These are phyloP conservation scores for Craniophora ligustri DNA, from an alignment of 2,888 invertebrate genomes.

Conservation along the genomic window DNA sequence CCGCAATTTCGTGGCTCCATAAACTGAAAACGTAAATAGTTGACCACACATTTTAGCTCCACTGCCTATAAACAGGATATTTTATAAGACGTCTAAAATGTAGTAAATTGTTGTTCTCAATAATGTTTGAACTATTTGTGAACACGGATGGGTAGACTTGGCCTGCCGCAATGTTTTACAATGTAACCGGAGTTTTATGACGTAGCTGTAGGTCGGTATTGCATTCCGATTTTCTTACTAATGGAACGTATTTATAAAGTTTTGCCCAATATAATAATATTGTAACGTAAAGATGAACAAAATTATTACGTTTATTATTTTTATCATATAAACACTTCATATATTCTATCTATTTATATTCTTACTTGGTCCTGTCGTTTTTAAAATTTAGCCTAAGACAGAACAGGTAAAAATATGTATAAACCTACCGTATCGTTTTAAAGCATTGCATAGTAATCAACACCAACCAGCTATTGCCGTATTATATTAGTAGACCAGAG, in stretches of 20 bases:
- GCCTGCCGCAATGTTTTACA: slow-evolving; percentile 24
- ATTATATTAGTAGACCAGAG: slow-evolving; percentile 3
- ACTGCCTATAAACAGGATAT: slow-evolving; percentile 25
- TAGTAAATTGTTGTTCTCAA: slow-evolving; percentile 8
- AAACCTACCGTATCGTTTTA: too few relatives aligned
- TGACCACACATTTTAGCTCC: slow-evolving; percentile 21
- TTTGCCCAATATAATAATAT: neutral
- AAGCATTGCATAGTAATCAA: too few relatives aligned
- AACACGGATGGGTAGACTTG: slow-evolving; percentile 16
- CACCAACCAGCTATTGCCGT: too few relatives aligned
- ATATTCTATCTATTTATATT: too few relatives aligned
- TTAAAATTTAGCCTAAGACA: too few relatives aligned
- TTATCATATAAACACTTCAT: too few relatives aligned
- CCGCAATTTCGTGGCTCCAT: slow-evolving; percentile 19
- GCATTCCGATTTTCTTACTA: slow-evolving; percentile 18
- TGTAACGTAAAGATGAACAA: neutral
- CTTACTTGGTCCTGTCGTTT: too few relatives aligned
- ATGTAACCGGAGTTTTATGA: slow-evolving; percentile 16
- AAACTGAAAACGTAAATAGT: slow-evolving; percentile 31
- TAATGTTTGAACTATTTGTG: slow-evolving; percentile 29
- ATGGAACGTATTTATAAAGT: neutral
- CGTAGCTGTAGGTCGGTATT: slow-evolving; percentile 14
- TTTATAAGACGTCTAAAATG: slow-evolving; percentile 36
- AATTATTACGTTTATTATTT: too few relatives aligned
- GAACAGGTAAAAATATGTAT: too few relatives aligned